Conservation (phyloP, 2,888 invertebrate species). For the Lasioglossum morio region DNA sequence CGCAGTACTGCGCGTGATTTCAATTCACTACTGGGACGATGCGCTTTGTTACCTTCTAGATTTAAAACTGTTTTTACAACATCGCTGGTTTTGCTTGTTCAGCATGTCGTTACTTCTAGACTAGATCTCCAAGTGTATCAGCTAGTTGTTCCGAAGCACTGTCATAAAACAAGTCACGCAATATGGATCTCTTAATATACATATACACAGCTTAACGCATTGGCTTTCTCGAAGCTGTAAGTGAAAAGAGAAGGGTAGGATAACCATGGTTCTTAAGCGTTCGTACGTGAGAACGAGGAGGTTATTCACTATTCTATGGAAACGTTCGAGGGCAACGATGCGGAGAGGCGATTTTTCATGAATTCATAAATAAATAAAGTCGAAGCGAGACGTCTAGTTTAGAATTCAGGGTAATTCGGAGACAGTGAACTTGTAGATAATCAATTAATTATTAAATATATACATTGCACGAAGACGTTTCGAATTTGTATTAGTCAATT, state of each 20-base stretch:
- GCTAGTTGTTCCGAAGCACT: not conserved
- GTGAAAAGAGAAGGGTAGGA: conserved; percentile 50
- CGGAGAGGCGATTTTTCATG: not conserved
- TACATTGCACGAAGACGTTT: not conserved
- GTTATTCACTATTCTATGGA: conserved; percentile 71
- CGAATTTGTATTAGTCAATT: not conserved
- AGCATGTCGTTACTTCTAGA: not conserved
- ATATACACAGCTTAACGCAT: conserved; percentile 29
- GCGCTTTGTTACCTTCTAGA: not conserved
- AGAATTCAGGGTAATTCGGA: not conserved
- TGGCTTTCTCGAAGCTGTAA: conserved; percentile 59
- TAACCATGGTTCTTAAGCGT: conserved; percentile 48
- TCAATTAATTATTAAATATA: not conserved
- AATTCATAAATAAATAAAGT: not conserved
- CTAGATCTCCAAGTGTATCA: not conserved
- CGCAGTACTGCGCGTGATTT: not conserved
- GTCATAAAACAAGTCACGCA: not conserved
- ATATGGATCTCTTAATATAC: not conserved
- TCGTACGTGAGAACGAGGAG: conserved; percentile 65
- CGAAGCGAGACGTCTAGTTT: not conserved
- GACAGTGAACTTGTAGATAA: not conserved
- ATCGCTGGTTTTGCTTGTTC: not conserved
- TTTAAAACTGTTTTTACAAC: not conserved
- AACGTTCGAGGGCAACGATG: conserved; percentile 53
- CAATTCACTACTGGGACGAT: not conserved